A percentile compares a stretch with the other conserved stretches of the same genome.
Conservation (phyloP, 2,113 vertebrate genomes). For the Xiphophorus maculatus region DNA sequence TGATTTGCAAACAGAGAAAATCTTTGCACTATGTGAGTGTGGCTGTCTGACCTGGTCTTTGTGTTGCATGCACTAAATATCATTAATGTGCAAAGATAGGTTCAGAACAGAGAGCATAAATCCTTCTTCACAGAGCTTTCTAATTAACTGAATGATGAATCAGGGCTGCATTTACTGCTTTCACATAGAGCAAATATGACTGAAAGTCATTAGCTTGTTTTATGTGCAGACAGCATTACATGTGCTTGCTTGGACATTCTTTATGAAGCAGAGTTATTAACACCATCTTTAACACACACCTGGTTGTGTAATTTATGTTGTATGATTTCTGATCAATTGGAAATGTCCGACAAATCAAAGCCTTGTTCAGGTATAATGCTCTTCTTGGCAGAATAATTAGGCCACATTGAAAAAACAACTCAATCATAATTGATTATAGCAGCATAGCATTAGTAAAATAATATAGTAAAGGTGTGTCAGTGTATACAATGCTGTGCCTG, state of each 20-base stretch:
- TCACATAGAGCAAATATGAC: conserved; percentile 35
- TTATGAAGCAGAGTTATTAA: conserved; percentile 32
- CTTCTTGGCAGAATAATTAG: conserved; percentile 17
- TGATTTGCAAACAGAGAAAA: conserved; percentile 10
- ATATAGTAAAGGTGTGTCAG: neutral
- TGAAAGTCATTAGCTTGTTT: conserved; percentile 60
- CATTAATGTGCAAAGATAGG: conserved; percentile 29
- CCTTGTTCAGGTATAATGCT: conserved; percentile 37
- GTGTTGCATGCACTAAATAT: conserved; percentile 6
- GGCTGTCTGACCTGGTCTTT: conserved; percentile 15
- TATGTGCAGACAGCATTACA: conserved; percentile 47
- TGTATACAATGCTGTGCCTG: neutral
- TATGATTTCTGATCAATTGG: conserved; percentile 13
- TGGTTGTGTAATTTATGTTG: conserved; percentile 30
- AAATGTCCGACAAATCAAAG: conserved; percentile 3
- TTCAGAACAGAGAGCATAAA: conserved; percentile 23
- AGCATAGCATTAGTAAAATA: conserved; percentile 4
- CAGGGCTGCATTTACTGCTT: conserved; percentile 41
- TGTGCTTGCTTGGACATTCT: conserved; percentile 39
- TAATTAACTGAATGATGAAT: conserved; percentile 67
- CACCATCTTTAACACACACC: neutral
- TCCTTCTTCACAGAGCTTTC: conserved; percentile 50
- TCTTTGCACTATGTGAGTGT: neutral
- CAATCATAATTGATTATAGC: neutral
- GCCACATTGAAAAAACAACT: neutral